Conservation (phyloP, 1,140 invertebrate genomes). For the Bradynema listronoti region DNA sequence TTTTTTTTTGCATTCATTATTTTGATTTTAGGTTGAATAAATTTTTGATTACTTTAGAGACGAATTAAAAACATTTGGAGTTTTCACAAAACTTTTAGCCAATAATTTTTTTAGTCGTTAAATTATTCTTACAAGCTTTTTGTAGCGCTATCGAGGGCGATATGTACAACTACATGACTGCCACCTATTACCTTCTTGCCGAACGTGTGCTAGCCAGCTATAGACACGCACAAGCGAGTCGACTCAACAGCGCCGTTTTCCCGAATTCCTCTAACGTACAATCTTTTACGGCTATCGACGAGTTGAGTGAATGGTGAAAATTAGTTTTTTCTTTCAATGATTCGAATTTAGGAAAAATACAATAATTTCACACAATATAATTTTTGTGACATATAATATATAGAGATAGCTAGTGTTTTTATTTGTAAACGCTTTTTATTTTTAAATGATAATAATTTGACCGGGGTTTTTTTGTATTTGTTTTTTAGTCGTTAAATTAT, state of each 20-base stretch:
- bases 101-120: background rate
- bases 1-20: too few relatives aligned
- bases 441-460: too few relatives aligned
- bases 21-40: too few relatives aligned
- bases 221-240: constrained; percentile 43
- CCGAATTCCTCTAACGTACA: background rate
- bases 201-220: constrained; percentile 68
- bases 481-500: too few relatives aligned
- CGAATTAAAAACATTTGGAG: constrained; percentile 3
- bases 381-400: too few relatives aligned
- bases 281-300: background rate
- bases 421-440: background rate
- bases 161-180: constrained; percentile 95
- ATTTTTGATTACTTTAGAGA: constrained; percentile 1
- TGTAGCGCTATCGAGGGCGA: constrained; percentile 82
- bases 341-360: too few relatives aligned
- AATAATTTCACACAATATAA: too few relatives aligned
- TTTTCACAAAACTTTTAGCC: constrained; percentile 23
- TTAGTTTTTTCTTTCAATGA: too few relatives aligned
- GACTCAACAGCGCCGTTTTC: background rate
- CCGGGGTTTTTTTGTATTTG: too few relatives aligned
- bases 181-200: constrained; percentile 91
- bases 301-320: background rate
- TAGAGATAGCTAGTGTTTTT: too few relatives aligned
- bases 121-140: too few relatives aligned